A percentile compares a stretch with the other conserved stretches of the same genome.
Conservation (phyloP, 2,113 vertebrate species). For the Oenanthe melanoleuca region DNA sequence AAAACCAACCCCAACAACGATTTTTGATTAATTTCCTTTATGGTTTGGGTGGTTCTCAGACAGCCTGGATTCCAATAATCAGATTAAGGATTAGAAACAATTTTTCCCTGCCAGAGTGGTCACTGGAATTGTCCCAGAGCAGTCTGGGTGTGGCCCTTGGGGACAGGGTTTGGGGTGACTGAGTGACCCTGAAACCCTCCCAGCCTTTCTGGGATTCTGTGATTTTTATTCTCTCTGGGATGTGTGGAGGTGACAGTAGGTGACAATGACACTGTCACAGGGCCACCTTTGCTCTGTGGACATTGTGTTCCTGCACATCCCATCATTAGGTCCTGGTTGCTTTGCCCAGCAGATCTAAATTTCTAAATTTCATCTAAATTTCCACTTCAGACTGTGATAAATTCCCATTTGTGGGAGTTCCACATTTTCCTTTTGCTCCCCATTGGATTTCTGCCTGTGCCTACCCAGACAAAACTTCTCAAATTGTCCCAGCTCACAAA, state of each 20-base stretch:
- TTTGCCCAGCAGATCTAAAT: background rate
- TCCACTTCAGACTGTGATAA: background rate
- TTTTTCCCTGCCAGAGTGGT: fast-evolving
- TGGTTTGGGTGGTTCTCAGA: background rate
- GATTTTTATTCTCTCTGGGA: background rate
- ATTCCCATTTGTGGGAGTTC: background rate
- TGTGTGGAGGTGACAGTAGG: fast-evolving
- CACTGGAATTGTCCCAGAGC: background rate
- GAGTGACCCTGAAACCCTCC: background rate
- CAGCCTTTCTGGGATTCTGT: background rate
- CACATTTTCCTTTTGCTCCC: background rate
- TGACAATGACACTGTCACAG: fast-evolving
- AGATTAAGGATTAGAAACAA: background rate
- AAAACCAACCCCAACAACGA: background rate
- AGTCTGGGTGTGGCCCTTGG: background rate
- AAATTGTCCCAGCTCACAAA: background rate
- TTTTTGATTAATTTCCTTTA: background rate
- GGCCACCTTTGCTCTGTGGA: background rate
- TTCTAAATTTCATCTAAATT: background rate
- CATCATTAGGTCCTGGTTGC: fast-evolving
- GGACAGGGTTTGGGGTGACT: background rate
- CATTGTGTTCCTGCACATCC: background rate
- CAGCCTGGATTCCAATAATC: background rate
- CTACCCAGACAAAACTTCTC: background rate
- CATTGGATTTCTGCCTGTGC: background rate